These are phyloP conservation scores for Puntigrus tetrazona DNA, from an alignment of 2,113 vertebrate genomes.

Conservation along the genomic window DNA sequence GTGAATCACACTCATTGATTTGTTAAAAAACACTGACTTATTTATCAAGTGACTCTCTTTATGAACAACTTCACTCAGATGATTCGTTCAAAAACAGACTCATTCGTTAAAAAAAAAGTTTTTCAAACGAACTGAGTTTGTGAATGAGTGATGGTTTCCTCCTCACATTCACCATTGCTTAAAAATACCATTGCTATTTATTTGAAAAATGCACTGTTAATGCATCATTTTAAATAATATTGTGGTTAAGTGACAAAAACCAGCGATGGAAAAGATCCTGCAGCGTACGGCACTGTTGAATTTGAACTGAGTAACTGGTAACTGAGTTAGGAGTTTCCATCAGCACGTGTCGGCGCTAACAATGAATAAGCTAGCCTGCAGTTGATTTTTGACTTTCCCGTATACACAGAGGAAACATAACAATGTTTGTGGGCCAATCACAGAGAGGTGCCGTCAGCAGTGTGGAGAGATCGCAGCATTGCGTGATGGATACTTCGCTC, in stretches of 20 bases:
- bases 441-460: slow-evolving; percentile 60
- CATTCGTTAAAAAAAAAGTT: no score
- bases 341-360: slow-evolving; percentile 11
- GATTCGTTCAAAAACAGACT: no score
- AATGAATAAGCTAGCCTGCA: slow-evolving; percentile 36
- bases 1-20: neutral
- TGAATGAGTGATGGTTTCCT: no score
- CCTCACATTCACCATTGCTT: no score
- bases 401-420: slow-evolving; percentile 50
- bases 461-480: slow-evolving; percentile 49
- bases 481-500: slow-evolving; percentile 59
- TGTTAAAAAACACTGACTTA: neutral
- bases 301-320: no score
- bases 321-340: neutral
- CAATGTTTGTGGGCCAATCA: slow-evolving; percentile 58
- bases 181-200: no score
- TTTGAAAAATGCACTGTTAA: no score
- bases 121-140: no score
- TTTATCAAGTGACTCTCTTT: no score
- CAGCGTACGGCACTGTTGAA: neutral
- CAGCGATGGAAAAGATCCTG: neutral
- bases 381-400: slow-evolving; percentile 26
- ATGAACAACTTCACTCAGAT: no score
- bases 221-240: neutral
- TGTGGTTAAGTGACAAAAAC: neutral